Evolutionary conservation across 2,888 invertebrate species (phyloP), one percentile per base, ranked within the genome.

Genomic region (Aporophyla nigra): DNA sequence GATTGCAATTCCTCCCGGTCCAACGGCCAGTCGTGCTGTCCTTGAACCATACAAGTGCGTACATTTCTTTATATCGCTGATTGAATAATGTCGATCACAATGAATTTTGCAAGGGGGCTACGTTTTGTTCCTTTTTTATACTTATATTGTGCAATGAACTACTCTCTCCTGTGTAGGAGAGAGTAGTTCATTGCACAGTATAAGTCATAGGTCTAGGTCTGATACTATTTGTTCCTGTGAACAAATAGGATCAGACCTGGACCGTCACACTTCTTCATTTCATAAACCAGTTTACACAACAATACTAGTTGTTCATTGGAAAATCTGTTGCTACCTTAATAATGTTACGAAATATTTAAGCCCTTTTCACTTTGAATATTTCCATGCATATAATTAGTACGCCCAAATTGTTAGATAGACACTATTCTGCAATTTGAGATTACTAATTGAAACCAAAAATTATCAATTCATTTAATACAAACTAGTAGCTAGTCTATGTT

Each of bases 241-340:
- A 33, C 33, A 33, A 33, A 33, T 33, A 33, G 33, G 33, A n/a
- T n/a, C 21, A 27, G 2, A 54, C 66, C 59, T 73, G 65, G 5
- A 49, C 27, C 19, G 16, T 33, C 27, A 54, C n/a, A 74, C 27
- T 21, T 9, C 4, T 3, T 4, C 3, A 33, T 58, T 73, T 59
- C 2, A 46, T 0, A 49, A 74, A 81, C 74, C n/a, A 43, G 65
- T 74, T 59, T 49, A 14, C n/a, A 66, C 62, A 80, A 77, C 58
- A 56, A n/a, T 9, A 56, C 9, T 19, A 21, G 14, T 19, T 40
- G 6, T 49, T n/a, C 21, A 63, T 58, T 40, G 14, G 19, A 46
- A 46, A 46, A 46, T 53, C 3, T 9, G 9, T 51, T 51, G 27
- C n/a, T n/a, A n/a, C 27, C 19, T 16, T 40, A 49, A 16, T 53